Conservation (phyloP, 2,888 invertebrate species). For the Cephus pygmeus region DNA sequence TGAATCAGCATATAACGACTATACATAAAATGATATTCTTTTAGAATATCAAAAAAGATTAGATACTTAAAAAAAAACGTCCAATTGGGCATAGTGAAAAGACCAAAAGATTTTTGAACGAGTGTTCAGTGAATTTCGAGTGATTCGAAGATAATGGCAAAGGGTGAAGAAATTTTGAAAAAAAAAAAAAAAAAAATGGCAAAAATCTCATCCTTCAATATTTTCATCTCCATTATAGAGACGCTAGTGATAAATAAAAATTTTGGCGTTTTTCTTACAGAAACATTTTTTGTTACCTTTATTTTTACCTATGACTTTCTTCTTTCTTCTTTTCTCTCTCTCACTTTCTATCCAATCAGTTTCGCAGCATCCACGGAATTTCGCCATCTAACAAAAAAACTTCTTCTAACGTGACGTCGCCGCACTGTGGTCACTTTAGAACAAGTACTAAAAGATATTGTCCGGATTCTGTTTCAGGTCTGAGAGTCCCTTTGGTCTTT, state of each 20-base stretch:
- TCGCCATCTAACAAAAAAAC: background rate
- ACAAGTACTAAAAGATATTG: slow-evolving; percentile 33
- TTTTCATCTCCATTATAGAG: background rate
- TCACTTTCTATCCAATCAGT: background rate
- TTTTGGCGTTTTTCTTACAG: background rate
- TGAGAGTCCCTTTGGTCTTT: background rate
- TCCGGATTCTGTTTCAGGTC: slow-evolving; percentile 34
- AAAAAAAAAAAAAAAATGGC: background rate
- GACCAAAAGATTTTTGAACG: background rate
- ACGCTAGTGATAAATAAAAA: background rate
- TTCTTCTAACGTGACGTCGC: background rate
- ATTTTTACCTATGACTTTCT: background rate
- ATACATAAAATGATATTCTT: slow-evolving; percentile 3
- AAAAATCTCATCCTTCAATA: background rate
- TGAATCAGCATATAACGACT: slow-evolving; percentile 16
- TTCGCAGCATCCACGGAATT: background rate
- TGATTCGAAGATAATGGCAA: background rate
- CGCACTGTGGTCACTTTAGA: slow-evolving; percentile 16
- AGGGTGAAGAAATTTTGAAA: background rate
- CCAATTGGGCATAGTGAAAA: background rate
- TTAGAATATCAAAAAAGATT: background rate
- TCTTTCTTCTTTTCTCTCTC: background rate
- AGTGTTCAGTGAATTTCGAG: background rate
- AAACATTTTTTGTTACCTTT: background rate
- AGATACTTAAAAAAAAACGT: background rate